Conservation (phyloP, 2,888 invertebrate genomes). For the Agriopis leucophaearia region DNA sequence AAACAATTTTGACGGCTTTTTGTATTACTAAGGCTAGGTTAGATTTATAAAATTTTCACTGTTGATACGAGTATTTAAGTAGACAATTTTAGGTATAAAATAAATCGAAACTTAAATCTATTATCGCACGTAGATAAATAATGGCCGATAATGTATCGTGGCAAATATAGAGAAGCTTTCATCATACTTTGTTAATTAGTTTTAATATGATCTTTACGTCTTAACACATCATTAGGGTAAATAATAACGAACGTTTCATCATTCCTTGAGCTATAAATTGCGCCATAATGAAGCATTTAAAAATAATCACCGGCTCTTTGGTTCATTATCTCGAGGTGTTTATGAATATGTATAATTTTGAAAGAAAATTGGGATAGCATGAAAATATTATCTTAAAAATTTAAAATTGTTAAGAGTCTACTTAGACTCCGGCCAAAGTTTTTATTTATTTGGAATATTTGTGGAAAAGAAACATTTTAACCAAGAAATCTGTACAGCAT, state of each 20-base stretch:
- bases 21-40: not conserved
- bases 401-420: not conserved
- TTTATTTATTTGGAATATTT: no score
- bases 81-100: not conserved
- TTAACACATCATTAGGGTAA: conserved; percentile 17
- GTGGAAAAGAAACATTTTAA: no score
- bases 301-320: conserved; percentile 19
- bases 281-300: conserved; percentile 19
- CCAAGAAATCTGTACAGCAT: no score
- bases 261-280: conserved; percentile 16
- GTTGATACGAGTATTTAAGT: not conserved
- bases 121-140: not conserved
- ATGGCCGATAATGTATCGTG: not conserved
- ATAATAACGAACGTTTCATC: conserved; percentile 14
- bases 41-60: no score
- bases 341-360: conserved; percentile 7
- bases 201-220: conserved; percentile 2
- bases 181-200: conserved; percentile 17
- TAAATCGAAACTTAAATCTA: not conserved
- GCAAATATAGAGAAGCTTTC: conserved; percentile 2
- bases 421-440: no score
- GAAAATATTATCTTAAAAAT: not conserved
- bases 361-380: not conserved
- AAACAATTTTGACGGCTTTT: conserved; percentile 8
- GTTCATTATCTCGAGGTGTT: conserved; percentile 20